Evolutionary conservation across 2,888 invertebrate genomes (phyloP).

Genomic region (Lasioglossum marginatum): DNA sequence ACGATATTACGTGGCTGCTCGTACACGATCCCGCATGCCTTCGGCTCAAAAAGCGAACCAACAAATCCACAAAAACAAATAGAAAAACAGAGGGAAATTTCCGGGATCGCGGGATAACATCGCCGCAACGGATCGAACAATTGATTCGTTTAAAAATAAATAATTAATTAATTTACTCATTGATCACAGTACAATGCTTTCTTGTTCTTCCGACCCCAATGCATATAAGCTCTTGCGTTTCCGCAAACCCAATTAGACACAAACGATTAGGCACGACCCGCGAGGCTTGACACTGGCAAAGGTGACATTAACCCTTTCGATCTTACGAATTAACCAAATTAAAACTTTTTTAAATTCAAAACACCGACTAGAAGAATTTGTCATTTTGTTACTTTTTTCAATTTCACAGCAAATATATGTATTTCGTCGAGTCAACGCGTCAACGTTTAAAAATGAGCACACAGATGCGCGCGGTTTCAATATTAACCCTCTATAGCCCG

Average conservation of each 20-base stretch:
- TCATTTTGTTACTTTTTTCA: neutral
- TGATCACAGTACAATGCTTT: constrained; percentile 24
- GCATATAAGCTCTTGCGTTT: constrained; percentile 33
- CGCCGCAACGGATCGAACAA: constrained; percentile 1
- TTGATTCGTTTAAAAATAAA: constrained; percentile 22
- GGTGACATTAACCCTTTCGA: neutral
- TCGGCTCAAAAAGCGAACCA: constrained; percentile 34
- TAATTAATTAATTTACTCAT: neutral
- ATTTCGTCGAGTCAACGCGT: neutral
- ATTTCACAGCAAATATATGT: neutral
- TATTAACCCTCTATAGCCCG: neutral
- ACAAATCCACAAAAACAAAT: constrained; percentile 45
- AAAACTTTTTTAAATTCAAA: neutral
- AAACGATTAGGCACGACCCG: neutral
- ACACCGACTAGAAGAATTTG: neutral
- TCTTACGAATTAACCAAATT: neutral
- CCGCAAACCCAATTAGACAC: constrained; percentile 3
- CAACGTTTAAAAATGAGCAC: neutral
- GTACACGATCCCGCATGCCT: constrained; percentile 67
- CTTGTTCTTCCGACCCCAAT: constrained; percentile 45
- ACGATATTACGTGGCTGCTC: constrained; percentile 20
- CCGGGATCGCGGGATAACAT: constrained; percentile 27
- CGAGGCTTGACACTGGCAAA: neutral
- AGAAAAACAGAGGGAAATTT: neutral
- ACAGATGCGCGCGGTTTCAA: neutral